phyloP scores from a whole-genome alignment of 2,888 invertebrate species.

The Metopia argyrocephala region DNA sequence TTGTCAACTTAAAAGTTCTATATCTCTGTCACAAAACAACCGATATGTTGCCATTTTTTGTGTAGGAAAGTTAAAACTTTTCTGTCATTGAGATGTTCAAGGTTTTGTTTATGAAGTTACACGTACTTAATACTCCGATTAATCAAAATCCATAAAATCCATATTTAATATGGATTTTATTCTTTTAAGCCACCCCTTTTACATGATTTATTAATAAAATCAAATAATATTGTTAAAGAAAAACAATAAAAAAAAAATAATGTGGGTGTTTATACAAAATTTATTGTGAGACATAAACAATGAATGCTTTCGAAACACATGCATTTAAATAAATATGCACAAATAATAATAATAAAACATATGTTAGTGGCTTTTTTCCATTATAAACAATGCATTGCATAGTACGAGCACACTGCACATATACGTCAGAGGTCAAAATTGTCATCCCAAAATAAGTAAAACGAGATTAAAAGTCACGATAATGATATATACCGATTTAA shows the following conservation, averaged over 20 bases:
- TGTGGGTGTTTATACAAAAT: conserved; percentile 53
- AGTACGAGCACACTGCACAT: background rate
- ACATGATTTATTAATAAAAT: conserved; percentile 41
- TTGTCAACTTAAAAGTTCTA: too few relatives aligned
- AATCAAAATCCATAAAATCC: too few relatives aligned
- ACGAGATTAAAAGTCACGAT: conserved; percentile 69
- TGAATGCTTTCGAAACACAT: conserved; percentile 39
- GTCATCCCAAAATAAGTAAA: conserved; percentile 60
- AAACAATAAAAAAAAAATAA: conserved; percentile 11
- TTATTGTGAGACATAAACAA: conserved; percentile 35
- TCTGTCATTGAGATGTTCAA: too few relatives aligned
- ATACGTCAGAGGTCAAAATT: conserved; percentile 58
- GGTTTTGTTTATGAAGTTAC: too few relatives aligned
- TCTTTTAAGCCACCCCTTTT: too few relatives aligned
- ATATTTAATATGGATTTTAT: too few relatives aligned
- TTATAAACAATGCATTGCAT: background rate
- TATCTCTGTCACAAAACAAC: too few relatives aligned
- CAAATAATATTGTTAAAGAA: conserved; percentile 13
- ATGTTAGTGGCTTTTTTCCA: background rate
- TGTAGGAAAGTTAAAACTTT: too few relatives aligned
- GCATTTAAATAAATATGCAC: background rate
- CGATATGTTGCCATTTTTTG: too few relatives aligned
- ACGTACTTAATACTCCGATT: too few relatives aligned
- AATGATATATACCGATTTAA: conserved; percentile 67
- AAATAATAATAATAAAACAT: background rate